phyloP scores from a whole-genome alignment of 2,113 vertebrate genomes.

The Gymnorhina tibicen region DNA sequence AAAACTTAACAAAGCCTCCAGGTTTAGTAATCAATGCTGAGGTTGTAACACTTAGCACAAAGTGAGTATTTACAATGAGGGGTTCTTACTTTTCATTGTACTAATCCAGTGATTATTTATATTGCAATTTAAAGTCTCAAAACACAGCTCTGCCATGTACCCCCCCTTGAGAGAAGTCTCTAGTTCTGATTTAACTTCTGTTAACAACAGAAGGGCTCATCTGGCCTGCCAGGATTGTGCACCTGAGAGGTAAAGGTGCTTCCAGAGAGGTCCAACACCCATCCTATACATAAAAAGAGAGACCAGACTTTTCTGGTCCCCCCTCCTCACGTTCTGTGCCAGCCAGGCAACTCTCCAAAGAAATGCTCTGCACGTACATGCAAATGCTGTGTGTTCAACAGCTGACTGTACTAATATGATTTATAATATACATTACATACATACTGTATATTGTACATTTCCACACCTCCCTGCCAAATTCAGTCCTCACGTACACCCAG shows the following conservation, averaged over 20 bases:
- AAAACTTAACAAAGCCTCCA: background rate
- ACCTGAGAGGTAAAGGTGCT: background rate
- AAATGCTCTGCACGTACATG: conserved; percentile 38
- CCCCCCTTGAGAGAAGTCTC: background rate
- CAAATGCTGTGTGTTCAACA: conserved; percentile 20
- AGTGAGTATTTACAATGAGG: background rate
- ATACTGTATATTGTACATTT: conserved; percentile 51
- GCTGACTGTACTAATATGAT: conserved; percentile 56
- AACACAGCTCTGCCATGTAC: background rate
- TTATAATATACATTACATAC: conserved; percentile 57
- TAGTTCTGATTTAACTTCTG: background rate
- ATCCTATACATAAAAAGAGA: background rate
- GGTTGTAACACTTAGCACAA: background rate
- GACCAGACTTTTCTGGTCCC: background rate
- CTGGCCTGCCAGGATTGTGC: background rate
- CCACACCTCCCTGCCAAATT: conserved; percentile 46
- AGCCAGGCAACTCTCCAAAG: conserved; percentile 47
- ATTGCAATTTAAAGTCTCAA: background rate
- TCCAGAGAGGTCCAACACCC: background rate
- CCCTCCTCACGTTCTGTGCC: background rate
- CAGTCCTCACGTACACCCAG: conserved; percentile 44
- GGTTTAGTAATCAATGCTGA: background rate
- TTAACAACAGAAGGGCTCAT: background rate
- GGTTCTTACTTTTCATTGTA: background rate
- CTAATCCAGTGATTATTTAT: background rate